Conservation (phyloP, 2,113 vertebrate genomes). For the Rafetus swinhoei region DNA sequence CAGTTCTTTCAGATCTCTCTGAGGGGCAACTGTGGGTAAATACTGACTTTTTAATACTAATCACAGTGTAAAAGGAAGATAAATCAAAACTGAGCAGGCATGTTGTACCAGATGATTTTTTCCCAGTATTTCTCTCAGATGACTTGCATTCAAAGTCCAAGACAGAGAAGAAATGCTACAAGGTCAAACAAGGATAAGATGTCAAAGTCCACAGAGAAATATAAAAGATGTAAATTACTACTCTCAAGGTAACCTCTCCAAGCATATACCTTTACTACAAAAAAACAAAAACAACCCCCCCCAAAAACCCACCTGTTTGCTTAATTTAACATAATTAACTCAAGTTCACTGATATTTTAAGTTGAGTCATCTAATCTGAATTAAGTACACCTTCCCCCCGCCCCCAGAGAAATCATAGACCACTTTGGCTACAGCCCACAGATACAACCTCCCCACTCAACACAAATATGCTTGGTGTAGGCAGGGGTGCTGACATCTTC, state of each 20-base stretch:
- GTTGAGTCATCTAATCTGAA: background rate
- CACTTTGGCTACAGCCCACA: background rate
- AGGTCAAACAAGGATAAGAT: background rate
- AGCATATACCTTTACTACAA: background rate
- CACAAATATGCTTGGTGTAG: background rate
- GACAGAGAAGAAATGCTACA: background rate
- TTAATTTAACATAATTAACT: background rate
- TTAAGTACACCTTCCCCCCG: background rate
- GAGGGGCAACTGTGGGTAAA: background rate
- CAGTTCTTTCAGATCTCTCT: fast-evolving
- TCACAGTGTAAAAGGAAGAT: background rate
- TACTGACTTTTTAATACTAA: background rate
- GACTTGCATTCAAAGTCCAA: background rate
- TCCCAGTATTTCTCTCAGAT: background rate
- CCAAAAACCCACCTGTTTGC: background rate
- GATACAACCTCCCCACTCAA: background rate
- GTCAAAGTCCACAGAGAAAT: background rate
- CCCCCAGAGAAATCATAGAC: background rate
- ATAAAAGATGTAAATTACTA: fast-evolving
- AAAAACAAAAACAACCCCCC: background rate
- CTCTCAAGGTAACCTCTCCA: background rate
- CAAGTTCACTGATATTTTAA: background rate
- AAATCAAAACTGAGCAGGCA: background rate
- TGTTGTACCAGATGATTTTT: conserved; percentile 19
- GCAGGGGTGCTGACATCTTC: too few relatives aligned